Evolutionary conservation across 2,888 invertebrate species (phyloP).

Genomic region (Andrena bucephala): DNA sequence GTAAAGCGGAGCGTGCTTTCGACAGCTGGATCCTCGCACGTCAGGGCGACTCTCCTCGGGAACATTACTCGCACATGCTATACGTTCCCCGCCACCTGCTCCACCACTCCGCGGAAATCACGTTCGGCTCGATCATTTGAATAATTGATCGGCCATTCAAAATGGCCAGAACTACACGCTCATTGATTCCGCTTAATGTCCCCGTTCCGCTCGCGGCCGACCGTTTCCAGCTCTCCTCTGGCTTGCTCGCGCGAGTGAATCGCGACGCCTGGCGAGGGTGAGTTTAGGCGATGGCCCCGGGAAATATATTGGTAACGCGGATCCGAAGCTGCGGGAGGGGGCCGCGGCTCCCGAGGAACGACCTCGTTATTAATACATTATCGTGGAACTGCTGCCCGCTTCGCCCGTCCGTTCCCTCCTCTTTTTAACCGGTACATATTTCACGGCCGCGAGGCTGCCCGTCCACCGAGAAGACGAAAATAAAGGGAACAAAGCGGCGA

Average conservation of each 20-base stretch:
- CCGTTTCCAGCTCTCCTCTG: not conserved
- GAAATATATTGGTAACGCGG: not conserved
- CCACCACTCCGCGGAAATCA: slow-evolving; percentile 59
- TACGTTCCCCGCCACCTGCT: slow-evolving; percentile 64
- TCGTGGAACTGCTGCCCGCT: slow-evolving; percentile 18
- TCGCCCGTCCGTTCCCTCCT: not conserved
- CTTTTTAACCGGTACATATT: slow-evolving; percentile 33
- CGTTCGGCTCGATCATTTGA: slow-evolving; percentile 69
- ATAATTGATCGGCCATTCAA: slow-evolving; percentile 68
- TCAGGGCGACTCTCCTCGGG: slow-evolving; percentile 28
- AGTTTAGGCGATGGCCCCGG: not conserved
- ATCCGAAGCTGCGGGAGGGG: not conserved
- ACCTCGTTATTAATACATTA: slow-evolving; percentile 49
- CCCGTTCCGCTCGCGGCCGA: slow-evolving; percentile 39
- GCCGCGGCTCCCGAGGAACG: slow-evolving; percentile 9
- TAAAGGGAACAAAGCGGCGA: slow-evolving; percentile 24
- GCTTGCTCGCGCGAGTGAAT: slow-evolving; percentile 29
- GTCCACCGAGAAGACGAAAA: slow-evolving; percentile 16
- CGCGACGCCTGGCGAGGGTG: slow-evolving; percentile 16
- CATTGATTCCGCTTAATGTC: slow-evolving; percentile 69
- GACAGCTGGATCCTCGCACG: slow-evolving; percentile 43
- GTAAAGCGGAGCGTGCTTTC: slow-evolving; percentile 47
- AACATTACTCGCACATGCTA: slow-evolving; percentile 64
- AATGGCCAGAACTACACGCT: slow-evolving; percentile 57
- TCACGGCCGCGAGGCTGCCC: slow-evolving; percentile 31